Percentiles rank a stretch among this genome's conserved stretches.
Conservation (phyloP, 2,113 vertebrate genomes). For the Promerops cafer region DNA sequence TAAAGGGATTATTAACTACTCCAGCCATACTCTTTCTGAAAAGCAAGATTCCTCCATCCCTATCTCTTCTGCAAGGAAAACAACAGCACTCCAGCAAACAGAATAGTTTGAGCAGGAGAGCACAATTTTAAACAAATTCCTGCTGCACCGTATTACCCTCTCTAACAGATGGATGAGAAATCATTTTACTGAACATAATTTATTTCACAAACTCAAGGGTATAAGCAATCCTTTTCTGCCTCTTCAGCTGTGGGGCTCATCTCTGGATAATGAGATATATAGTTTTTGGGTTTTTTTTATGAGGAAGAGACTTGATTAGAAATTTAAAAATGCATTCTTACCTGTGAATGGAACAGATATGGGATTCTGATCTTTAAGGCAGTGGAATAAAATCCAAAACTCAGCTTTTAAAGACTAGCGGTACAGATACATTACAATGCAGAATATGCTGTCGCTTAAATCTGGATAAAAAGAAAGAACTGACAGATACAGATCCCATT, state of each 20-base stretch:
- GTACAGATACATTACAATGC: not conserved
- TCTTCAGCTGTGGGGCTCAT: not conserved
- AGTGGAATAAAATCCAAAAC: not conserved
- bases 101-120: not conserved
- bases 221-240: not conserved
- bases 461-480: not conserved
- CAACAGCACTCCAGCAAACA: not conserved
- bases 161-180: not conserved
- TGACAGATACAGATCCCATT: not conserved
- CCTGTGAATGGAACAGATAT: not conserved
- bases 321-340: not conserved
- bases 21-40: not conserved
- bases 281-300: not conserved
- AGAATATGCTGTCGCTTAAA: not conserved
- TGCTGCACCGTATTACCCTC: not conserved
- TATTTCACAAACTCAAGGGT: not conserved
- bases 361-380: not conserved
- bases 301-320: not conserved
- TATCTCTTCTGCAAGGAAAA: not conserved
- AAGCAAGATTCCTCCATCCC: not conserved
- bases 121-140: not conserved
- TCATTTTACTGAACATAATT: not conserved
- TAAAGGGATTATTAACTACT: not conserved
- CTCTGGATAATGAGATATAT: not conserved
- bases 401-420: not conserved